phyloP scores from a whole-genome alignment of 2,797 vertebrate genomes.

The Acipenser oxyrinchus region DNA sequence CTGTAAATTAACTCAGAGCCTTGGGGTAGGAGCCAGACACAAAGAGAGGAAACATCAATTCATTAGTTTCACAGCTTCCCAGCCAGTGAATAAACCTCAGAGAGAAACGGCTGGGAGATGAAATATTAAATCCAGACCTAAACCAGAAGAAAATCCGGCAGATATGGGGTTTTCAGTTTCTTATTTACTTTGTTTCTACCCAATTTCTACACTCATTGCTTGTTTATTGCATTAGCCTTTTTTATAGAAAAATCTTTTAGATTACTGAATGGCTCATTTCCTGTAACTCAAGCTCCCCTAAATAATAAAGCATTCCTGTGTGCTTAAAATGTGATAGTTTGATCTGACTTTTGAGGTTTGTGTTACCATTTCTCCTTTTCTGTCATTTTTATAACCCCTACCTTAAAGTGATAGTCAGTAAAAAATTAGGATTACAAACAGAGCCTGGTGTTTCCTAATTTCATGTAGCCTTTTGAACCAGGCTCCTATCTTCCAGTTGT shows the following conservation, averaged over 20 bases:
- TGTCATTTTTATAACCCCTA: no score
- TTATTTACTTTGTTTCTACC: neutral
- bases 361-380: no score
- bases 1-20: neutral
- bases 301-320: neutral
- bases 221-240: neutral
- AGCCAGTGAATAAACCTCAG: neutral
- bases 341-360: neutral
- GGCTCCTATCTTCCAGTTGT: no score
- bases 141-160: neutral
- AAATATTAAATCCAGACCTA: constrained; percentile 3
- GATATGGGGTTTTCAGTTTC: neutral
- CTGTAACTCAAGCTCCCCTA: neutral
- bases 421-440: no score
- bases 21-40: constrained; percentile 4
- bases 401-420: no score
- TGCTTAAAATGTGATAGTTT: neutral
- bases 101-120: neutral
- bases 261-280: neutral
- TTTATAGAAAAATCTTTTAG: no score
- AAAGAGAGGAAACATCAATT: neutral
- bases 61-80: neutral
- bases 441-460: no score
- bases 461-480: no score
- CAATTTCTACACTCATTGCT: neutral